phyloP scores from a whole-genome alignment of 1,140 invertebrate species.

The Ectropis grisescens region DNA sequence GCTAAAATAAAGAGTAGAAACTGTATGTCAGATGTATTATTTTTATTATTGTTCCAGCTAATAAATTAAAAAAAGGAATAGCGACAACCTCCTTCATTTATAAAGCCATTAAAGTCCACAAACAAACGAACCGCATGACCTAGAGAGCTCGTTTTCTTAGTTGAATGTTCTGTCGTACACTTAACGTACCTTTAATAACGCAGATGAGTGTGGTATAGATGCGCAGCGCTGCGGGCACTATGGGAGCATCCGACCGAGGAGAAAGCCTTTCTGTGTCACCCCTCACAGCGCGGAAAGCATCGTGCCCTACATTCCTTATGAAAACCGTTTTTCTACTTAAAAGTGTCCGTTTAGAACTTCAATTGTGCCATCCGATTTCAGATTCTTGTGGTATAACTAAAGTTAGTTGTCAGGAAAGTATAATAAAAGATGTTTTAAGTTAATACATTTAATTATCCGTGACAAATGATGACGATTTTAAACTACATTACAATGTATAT shows the following conservation, averaged over 20 bases:
- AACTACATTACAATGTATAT: conserved; percentile 29
- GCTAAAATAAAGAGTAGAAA: no score
- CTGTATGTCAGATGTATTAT: no score
- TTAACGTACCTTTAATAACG: conserved; percentile 16
- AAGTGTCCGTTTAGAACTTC: no score
- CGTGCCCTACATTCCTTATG: conserved; percentile 41
- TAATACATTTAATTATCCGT: conserved; percentile 60
- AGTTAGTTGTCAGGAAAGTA: no score
- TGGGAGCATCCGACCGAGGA: conserved; percentile 10
- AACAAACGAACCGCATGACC: background rate
- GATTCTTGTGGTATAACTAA: no score
- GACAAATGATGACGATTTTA: conserved; percentile 51
- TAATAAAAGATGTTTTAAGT: conserved; percentile 16
- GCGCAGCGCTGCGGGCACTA: conserved; percentile 5
- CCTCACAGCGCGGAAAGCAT: conserved; percentile 20
- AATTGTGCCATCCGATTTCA: no score
- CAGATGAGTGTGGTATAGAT: conserved; percentile 11
- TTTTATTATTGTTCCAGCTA: no score
- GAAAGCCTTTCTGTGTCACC: conserved; percentile 46
- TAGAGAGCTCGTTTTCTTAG: no score
- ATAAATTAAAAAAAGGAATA: no score
- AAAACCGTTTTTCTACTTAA: conserved; percentile 31
- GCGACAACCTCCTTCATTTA: no score
- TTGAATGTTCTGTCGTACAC: background rate
- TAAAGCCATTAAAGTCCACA: background rate